Percentiles rank a stretch among this genome's conserved stretches.
Evolutionary conservation across 2,797 vertebrate species (phyloP).

Genomic region (Paramormyrops hopkinsi): DNA sequence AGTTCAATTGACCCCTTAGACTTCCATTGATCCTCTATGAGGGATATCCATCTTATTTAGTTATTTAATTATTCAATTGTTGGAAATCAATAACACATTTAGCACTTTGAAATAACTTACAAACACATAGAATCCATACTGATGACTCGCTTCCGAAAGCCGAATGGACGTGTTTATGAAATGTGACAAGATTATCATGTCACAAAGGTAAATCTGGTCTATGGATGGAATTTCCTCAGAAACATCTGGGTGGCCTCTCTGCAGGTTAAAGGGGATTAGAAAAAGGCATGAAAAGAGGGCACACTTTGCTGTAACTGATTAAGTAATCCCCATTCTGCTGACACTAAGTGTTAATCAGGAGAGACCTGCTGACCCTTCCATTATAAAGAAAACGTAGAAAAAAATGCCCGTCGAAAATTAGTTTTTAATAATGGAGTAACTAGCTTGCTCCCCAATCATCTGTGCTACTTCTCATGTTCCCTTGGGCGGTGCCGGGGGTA

Average conservation of each 20-base stretch:
- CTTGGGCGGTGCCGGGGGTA: background rate
- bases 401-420: constrained; percentile 1
- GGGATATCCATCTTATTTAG: background rate
- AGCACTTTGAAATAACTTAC: constrained; percentile 11
- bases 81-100: constrained; percentile 7
- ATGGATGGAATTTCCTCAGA: background rate
- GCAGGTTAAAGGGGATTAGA: background rate
- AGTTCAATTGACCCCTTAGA: background rate
- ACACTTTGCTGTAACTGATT: background rate
- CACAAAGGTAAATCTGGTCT: background rate
- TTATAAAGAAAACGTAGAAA: background rate
- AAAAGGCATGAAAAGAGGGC: background rate
- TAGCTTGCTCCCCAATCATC: background rate
- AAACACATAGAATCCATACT: background rate
- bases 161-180: background rate
- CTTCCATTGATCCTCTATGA: background rate
- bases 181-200: background rate
- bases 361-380: constrained; percentile 6
- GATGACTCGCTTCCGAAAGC: background rate
- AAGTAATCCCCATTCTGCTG: constrained; percentile 13
- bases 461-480: background rate
- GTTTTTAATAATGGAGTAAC: constrained; percentile 5
- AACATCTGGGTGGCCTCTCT: background rate
- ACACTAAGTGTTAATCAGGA: constrained; percentile 12
- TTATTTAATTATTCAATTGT: constrained; percentile 6